A percentile compares a stretch with the other conserved stretches of the same genome.
Evolutionary conservation across 2,888 invertebrate genomes (phyloP).

Genomic region (Campoletis raptor): DNA sequence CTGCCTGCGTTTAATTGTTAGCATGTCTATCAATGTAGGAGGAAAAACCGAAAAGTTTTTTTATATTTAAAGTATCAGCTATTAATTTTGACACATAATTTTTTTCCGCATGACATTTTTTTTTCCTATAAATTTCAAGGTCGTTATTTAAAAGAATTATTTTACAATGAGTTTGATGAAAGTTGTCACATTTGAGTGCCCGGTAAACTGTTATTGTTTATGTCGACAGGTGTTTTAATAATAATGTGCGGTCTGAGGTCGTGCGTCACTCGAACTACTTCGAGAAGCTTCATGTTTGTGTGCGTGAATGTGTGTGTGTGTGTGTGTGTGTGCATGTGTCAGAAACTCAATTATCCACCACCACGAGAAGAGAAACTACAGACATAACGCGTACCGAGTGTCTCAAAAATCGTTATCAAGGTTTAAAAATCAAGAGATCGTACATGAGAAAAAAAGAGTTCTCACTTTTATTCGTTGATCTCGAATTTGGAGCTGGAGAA

Average conservation of each 20-base stretch:
- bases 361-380: conserved; percentile 20
- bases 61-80: no score
- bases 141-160: not conserved
- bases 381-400: not conserved
- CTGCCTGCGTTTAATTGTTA: no score
- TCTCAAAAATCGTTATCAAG: not conserved
- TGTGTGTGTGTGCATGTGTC: not conserved
- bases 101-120: not conserved
- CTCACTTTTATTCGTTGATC: not conserved
- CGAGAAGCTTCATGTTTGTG: not conserved
- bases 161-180: conserved; percentile 50
- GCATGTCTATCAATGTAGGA: no score
- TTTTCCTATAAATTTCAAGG: not conserved
- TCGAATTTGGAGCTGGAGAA: no score
- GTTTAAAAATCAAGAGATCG: not conserved
- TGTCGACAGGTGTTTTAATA: conserved; percentile 59
- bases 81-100: no score
- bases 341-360: conserved; percentile 60
- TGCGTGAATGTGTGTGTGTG: not conserved
- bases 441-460: not conserved
- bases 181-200: conserved; percentile 3
- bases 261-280: conserved; percentile 20
- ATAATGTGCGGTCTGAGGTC: conserved; percentile 29
- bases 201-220: conserved; percentile 55
- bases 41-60: no score